phyloP scores from a whole-genome alignment of 2,888 invertebrate species.

The Taenaris catops region DNA sequence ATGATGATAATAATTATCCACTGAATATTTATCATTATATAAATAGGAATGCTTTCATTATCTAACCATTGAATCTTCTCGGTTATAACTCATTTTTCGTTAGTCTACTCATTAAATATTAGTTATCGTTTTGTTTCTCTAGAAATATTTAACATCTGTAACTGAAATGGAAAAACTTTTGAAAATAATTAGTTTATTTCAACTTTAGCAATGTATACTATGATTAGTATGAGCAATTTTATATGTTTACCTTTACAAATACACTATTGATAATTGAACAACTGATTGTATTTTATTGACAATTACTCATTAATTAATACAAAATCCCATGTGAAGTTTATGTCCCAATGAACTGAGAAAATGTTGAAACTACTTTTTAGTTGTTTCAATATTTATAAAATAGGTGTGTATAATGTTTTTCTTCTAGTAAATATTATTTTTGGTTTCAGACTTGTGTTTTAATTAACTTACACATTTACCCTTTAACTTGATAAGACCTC shows the following conservation, averaged over 20 bases:
- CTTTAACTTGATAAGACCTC: too few species aligned
- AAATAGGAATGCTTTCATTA: neutral
- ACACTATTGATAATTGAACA: conserved; percentile 16
- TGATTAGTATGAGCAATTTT: conserved; percentile 42
- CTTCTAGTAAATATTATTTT: conserved; percentile 77
- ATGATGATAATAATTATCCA: too few species aligned
- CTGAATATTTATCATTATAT: neutral
- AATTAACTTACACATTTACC: conserved; percentile 21
- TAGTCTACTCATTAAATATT: too few species aligned
- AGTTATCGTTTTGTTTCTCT: conserved; percentile 17
- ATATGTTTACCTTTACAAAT: conserved; percentile 27
- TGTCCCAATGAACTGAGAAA: conserved; percentile 16
- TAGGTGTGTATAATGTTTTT: conserved; percentile 61
- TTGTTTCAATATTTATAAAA: conserved; percentile 42
- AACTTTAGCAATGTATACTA: conserved; percentile 35
- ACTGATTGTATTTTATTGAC: conserved; percentile 10
- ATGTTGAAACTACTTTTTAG: conserved; percentile 13
- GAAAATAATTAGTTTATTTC: conserved; percentile 22
- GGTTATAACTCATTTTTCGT: too few species aligned
- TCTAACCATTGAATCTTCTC: neutral
- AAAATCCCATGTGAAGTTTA: conserved; percentile 8
- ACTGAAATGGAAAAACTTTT: conserved; percentile 15
- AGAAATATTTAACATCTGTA: conserved; percentile 17
- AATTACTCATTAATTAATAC: conserved; percentile 1
- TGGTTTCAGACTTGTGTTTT: conserved; percentile 53